phyloP scores from a whole-genome alignment of 2,797 vertebrate species.

The Salmo trutta region DNA sequence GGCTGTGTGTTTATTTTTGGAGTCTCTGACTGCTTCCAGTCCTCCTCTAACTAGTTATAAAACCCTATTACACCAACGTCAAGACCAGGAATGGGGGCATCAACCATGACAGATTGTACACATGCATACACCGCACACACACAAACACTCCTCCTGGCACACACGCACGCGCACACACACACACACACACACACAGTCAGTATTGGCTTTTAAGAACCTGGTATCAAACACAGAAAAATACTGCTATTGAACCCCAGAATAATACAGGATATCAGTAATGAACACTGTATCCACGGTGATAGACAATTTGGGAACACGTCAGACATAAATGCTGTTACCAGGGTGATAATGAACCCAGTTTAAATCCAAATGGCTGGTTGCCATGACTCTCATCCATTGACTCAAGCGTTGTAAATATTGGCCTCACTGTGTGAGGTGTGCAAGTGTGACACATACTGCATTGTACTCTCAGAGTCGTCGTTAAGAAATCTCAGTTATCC shows the following conservation, averaged over 20 bases:
- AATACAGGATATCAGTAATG: neutral
- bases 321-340: conserved; percentile 1
- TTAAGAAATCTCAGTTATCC: no score
- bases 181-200: neutral
- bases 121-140: neutral
- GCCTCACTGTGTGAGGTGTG: no score
- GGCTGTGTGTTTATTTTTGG: conserved; percentile 2
- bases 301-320: neutral
- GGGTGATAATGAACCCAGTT: neutral
- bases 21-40: neutral
- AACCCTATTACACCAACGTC: neutral
- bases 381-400: neutral
- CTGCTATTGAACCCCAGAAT: no score
- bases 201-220: neutral
- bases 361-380: neutral
- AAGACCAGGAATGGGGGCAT: neutral
- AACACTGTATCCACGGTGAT: neutral
- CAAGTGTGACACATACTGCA: no score
- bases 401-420: neutral
- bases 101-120: neutral
- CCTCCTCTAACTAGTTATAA: neutral
- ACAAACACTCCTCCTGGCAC: neutral
- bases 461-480: no score
- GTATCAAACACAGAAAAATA: neutral
- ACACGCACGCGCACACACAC: neutral